These are phyloP conservation scores for Drosophila sordidula DNA, from an alignment of 2,888 invertebrate genomes.

Conservation along the genomic window DNA sequence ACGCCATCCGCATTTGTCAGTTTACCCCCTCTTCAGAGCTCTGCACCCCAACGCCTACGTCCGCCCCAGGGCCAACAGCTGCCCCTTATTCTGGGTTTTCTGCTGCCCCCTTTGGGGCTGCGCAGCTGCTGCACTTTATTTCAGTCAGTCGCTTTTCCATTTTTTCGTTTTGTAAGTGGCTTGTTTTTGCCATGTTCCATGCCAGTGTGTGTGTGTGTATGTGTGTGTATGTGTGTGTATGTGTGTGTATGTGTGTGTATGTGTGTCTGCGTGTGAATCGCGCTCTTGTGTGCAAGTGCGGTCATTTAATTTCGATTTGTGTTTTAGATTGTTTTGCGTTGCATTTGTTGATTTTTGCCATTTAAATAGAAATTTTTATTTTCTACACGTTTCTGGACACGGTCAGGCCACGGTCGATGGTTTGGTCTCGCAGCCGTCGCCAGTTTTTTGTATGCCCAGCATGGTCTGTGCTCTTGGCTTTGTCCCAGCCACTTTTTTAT, in stretches of 20 bases:
- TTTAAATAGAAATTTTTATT: slow-evolving; percentile 80
- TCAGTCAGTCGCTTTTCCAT: slow-evolving; percentile 61
- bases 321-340: slow-evolving; percentile 83
- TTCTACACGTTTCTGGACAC: slow-evolving; percentile 73
- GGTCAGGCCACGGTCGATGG: slow-evolving; percentile 34
- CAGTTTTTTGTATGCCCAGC: slow-evolving; percentile 42
- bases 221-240: slow-evolving; percentile 12
- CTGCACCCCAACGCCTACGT: background rate
- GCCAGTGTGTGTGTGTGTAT: slow-evolving; percentile 11
- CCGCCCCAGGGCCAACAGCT: slow-evolving; percentile 25
- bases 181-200: slow-evolving; percentile 59
- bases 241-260: no score
- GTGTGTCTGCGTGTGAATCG: slow-evolving; percentile 40
- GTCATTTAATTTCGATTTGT: slow-evolving; percentile 84
- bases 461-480: slow-evolving; percentile 17
- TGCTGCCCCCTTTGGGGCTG: slow-evolving; percentile 47
- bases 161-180: slow-evolving; percentile 50
- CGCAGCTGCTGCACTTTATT: slow-evolving; percentile 80
- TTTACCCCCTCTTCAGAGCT: background rate
- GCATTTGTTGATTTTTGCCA: slow-evolving; percentile 81
- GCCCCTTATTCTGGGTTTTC: slow-evolving; percentile 18
- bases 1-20: slow-evolving; percentile 53
- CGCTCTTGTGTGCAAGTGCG: slow-evolving; percentile 81
- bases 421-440: slow-evolving; percentile 49
- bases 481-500: slow-evolving; percentile 54